These are phyloP conservation scores for Helostoma temminkii DNA, from an alignment of 2,797 vertebrate species.

Conservation along the genomic window DNA sequence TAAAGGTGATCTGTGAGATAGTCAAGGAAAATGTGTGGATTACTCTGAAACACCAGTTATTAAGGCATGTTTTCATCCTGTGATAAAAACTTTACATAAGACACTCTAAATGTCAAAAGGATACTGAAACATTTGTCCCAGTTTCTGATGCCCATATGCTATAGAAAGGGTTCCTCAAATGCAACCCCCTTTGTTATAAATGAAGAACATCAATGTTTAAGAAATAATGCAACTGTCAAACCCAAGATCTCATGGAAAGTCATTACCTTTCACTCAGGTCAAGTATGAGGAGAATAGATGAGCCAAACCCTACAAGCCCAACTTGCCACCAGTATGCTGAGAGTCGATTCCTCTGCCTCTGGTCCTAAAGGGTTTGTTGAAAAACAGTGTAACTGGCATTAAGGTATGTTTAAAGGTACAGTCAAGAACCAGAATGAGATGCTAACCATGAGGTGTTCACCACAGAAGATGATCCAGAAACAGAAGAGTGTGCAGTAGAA, in stretches of 20 bases:
- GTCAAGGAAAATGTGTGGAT: constrained; percentile 28
- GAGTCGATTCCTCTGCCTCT: constrained; percentile 89
- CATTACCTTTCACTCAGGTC: constrained; percentile 93
- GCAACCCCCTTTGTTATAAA: constrained; percentile 37
- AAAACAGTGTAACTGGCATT: not conserved
- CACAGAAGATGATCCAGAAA: constrained; percentile 96
- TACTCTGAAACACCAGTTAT: not conserved
- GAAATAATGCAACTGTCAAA: not conserved
- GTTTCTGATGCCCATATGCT: constrained; percentile 49
- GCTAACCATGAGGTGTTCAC: constrained; percentile 94
- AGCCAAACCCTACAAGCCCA: constrained; percentile 91
- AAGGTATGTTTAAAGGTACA: not conserved
- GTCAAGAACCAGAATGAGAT: not conserved
- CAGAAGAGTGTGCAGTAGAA: constrained; percentile 93
- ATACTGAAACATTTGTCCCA: constrained; percentile 49
- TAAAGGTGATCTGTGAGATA: constrained; percentile 30
- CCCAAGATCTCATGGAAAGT: not conserved
- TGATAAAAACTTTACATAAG: not conserved
- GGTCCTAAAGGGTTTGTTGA: constrained; percentile 83
- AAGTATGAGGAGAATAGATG: constrained; percentile 92
- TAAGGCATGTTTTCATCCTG: not conserved
- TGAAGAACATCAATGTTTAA: constrained; percentile 1
- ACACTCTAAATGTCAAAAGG: constrained; percentile 24
- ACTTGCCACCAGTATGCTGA: constrained; percentile 94
- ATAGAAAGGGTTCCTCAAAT: constrained; percentile 62